Conservation (phyloP, 2,797 vertebrate genomes). For the Neostethus bicornis region DNA sequence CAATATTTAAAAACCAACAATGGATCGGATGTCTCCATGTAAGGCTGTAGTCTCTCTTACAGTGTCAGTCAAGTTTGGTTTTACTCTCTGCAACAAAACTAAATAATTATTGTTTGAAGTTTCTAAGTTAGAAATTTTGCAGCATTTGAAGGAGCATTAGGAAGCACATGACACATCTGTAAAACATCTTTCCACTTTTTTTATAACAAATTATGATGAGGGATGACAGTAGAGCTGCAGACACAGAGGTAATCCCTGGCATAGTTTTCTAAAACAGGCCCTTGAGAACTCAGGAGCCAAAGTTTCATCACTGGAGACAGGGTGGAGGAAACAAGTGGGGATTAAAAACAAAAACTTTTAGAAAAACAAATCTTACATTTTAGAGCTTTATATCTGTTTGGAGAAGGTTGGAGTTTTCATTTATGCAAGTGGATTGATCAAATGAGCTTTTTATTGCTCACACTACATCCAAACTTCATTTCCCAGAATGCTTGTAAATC, state of each 20-base stretch:
- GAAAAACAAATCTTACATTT: too few species aligned
- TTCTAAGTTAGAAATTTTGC: slow-evolving; percentile 12
- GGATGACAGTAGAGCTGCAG: too few species aligned
- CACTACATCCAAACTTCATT: slow-evolving; percentile 50
- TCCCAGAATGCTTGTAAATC: slow-evolving; percentile 51
- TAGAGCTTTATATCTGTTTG: too few species aligned
- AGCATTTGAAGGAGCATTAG: slow-evolving; percentile 2
- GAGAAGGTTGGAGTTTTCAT: not conserved
- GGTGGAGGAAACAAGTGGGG: too few species aligned
- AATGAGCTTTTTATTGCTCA: not conserved
- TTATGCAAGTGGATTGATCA: not conserved
- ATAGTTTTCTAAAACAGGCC: too few species aligned
- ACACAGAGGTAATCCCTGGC: too few species aligned
- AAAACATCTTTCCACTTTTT: not conserved
- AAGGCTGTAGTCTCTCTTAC: not conserved
- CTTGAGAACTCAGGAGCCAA: too few species aligned
- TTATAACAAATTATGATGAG: too few species aligned
- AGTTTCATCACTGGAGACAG: too few species aligned
- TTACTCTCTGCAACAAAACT: not conserved
- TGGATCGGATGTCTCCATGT: slow-evolving; percentile 6
- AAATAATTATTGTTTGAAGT: too few species aligned
- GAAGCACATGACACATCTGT: not conserved
- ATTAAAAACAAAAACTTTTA: too few species aligned
- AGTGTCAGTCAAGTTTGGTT: not conserved
- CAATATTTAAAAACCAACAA: slow-evolving; percentile 18